These are phyloP conservation scores for Macrosiphum euphorbiae DNA, from an alignment of 2,888 invertebrate genomes.

Conservation along the genomic window DNA sequence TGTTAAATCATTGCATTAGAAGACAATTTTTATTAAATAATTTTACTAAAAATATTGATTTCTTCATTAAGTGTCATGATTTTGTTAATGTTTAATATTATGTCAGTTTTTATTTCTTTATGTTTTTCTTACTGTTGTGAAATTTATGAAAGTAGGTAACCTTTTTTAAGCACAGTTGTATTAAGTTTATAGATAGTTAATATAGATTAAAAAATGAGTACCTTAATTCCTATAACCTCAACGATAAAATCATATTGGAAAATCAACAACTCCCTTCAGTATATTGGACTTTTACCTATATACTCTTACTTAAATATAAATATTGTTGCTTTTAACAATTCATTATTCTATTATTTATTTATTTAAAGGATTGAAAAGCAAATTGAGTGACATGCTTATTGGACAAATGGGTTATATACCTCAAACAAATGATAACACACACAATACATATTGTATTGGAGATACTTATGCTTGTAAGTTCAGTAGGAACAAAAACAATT, in stretches of 20 bases:
- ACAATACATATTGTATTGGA: neutral
- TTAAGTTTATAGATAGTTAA: neutral
- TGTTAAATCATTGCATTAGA: neutral
- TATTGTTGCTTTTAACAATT: neutral
- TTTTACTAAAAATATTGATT: neutral
- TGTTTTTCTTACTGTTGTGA: neutral
- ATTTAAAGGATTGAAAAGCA: neutral
- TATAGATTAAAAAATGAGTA: neutral
- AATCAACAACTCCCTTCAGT: too few relatives aligned
- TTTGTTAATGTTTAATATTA: neutral
- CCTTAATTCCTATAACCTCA: too few relatives aligned
- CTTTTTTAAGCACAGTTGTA: neutral
- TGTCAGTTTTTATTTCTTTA: neutral
- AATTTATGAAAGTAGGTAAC: neutral
- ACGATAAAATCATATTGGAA: neutral
- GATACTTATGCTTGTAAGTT: constrained; percentile 57
- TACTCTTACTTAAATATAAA: neutral
- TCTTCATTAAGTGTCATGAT: neutral
- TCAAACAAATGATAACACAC: rapidly evolving
- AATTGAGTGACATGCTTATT: neutral
- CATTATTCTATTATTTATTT: neutral
- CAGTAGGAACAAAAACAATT: constrained; percentile 52
- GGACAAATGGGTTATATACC: neutral
- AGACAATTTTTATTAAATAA: neutral
- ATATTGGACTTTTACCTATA: neutral